A percentile compares a stretch with the other conserved stretches of the same genome.
Evolutionary conservation across 2,113 vertebrate genomes (phyloP).

Genomic region (Romanogobio albipinnatus): DNA sequence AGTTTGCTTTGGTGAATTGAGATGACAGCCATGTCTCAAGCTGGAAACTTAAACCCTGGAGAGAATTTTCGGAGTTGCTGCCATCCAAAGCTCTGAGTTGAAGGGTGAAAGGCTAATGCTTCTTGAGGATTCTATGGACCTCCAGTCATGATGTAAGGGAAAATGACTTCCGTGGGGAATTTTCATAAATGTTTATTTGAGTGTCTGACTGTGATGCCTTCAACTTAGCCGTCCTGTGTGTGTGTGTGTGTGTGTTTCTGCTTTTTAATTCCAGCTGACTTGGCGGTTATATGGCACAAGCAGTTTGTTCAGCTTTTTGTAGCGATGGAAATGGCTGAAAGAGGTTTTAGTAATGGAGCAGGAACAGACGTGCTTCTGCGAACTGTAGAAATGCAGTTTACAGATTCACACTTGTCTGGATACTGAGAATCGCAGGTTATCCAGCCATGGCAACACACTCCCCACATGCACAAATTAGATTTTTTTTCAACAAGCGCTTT

Average conservation of each 20-base stretch:
- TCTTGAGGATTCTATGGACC: slow-evolving; percentile 48
- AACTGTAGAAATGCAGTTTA: slow-evolving; percentile 2
- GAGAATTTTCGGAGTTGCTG: not conserved
- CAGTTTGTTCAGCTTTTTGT: slow-evolving; percentile 5
- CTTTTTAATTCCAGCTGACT: slow-evolving; percentile 38
- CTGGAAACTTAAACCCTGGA: slow-evolving; percentile 28
- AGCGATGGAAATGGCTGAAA: not conserved
- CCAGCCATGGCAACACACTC: not conserved
- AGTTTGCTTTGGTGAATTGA: slow-evolving; percentile 56
- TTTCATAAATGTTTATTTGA: slow-evolving; percentile 31
- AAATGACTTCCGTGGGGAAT: slow-evolving; percentile 30
- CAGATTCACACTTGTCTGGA: slow-evolving; percentile 13
- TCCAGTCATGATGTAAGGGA: slow-evolving; percentile 29
- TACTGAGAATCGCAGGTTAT: not conserved
- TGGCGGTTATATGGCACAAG: not conserved
- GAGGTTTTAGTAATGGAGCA: not conserved
- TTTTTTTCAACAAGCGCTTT: not conserved
- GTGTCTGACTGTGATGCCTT: not conserved
- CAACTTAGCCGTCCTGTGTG: not conserved
- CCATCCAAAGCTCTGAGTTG: slow-evolving; percentile 39
- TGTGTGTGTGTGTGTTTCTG: not conserved
- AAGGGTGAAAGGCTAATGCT: slow-evolving; percentile 70
- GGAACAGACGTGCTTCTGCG: too few species aligned
- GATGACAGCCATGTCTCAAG: slow-evolving; percentile 50
- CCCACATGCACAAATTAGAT: not conserved